Evolutionary conservation across 2,113 vertebrate species (phyloP).

Genomic region (Carassius carassius): DNA sequence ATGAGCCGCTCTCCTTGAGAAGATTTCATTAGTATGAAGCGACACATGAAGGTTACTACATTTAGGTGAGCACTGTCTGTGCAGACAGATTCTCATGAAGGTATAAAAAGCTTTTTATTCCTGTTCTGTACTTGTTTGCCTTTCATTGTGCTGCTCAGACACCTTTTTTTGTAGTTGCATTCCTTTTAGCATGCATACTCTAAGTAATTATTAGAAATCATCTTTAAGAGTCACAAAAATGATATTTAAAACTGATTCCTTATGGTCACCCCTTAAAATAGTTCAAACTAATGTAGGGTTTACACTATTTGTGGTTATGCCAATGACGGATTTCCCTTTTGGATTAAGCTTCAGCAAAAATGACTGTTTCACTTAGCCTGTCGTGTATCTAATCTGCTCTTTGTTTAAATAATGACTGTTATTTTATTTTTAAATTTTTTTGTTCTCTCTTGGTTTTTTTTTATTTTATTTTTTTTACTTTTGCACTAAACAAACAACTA

Average conservation of each 20-base stretch:
- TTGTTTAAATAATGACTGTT: background rate
- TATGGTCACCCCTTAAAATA: background rate
- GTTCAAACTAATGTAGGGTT: background rate
- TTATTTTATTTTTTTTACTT: background rate
- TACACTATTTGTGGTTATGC: background rate
- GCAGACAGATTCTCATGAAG: constrained; percentile 39
- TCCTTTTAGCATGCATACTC: too few species aligned
- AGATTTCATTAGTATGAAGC: constrained; percentile 42
- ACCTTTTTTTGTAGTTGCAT: too few species aligned
- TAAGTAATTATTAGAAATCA: too few species aligned
- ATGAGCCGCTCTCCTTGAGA: constrained; percentile 56
- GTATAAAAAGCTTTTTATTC: constrained; percentile 19
- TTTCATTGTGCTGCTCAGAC: background rate
- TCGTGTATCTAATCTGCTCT: background rate
- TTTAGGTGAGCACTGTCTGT: constrained; percentile 34
- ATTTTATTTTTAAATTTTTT: background rate
- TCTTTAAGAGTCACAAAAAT: background rate
- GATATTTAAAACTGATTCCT: background rate
- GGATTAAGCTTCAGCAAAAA: background rate
- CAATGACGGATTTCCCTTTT: background rate
- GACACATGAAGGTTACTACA: constrained; percentile 50
- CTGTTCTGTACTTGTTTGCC: background rate
- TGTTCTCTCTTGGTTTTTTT: background rate
- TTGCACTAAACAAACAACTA: constrained; percentile 1
- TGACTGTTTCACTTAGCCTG: background rate